Evolutionary conservation across 2,797 vertebrate genomes (phyloP).

Genomic region (Rhabdomys pumilio): DNA sequence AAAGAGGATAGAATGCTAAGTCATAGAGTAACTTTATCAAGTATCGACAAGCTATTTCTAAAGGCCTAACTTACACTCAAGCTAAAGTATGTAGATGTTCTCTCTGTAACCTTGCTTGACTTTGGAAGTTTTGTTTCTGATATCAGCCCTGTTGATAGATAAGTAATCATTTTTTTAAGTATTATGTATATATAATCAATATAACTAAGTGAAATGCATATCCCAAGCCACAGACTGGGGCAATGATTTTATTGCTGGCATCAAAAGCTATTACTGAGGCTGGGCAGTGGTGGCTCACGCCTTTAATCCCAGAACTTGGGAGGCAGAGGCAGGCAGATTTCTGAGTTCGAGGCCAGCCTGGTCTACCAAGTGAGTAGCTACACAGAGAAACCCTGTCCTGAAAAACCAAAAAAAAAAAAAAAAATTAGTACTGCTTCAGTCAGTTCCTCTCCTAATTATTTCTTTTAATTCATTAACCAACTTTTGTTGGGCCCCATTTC

Average conservation of each 20-base stretch:
- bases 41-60: not conserved
- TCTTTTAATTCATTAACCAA: slow-evolving; percentile 23
- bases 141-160: not conserved
- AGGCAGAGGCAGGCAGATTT: too few relatives aligned
- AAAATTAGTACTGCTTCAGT: slow-evolving; percentile 11
- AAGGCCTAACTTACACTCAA: not conserved
- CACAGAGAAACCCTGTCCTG: too few relatives aligned
- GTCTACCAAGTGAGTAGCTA: too few relatives aligned
- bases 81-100: not conserved
- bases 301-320: too few relatives aligned
- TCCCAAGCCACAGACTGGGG: not conserved
- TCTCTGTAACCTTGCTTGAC: not conserved
- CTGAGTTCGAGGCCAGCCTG: too few relatives aligned
- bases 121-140: not conserved
- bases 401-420: not conserved
- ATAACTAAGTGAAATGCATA: not conserved
- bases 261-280: not conserved
- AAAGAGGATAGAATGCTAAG: not conserved
- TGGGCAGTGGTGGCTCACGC: too few relatives aligned
- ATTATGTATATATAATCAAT: too few relatives aligned
- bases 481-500: not conserved
- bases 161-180: too few relatives aligned
- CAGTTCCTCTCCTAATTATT: slow-evolving; percentile 31
- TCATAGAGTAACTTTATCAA: not conserved
- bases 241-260: not conserved